Evolutionary conservation across 2,888 invertebrate species (phyloP), one percentile per base, ranked within the genome.

Genomic region (Thecocarcelia acutangulata): DNA sequence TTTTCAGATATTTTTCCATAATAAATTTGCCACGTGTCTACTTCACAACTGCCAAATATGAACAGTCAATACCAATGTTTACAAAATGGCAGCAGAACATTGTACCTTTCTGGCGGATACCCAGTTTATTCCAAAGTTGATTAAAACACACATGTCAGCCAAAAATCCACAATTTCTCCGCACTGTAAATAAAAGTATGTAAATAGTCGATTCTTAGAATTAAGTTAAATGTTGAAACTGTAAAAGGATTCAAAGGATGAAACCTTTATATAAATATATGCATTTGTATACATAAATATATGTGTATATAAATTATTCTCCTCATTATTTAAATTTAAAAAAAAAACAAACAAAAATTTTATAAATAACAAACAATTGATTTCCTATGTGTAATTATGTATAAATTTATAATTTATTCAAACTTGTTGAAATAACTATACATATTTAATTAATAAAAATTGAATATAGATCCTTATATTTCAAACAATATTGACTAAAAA

Each of bases 301-400:
- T n/a, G n/a, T n/a, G n/a, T n/a, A 52, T 40, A 61, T 50, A 77
- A 24, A 33, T 66, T 15, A 28, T 37, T 44, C 54, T 59, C 68
- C 61, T 28, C 21, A 72, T 37, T 56, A 44, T 2, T 13, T 19
- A 13, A 15, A 42, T 42, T n/a, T 17, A 48, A 46, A 64, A n/a
- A n/a, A n/a, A n/a, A n/a, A n/a, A n/a, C n/a, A n/a, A 33, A 50
- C 66, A 63, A 79, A 50, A 44, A 69, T 74, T 69, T 61, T 68
- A 56, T 69, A 72, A 73, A 75, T 37, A 13, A 61, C 12, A 64
- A 33, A 17, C 15, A 6, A 56, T 44, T 2, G 5, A 46, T 24
- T 44, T 56, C 54, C 28, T 40, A 59, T 81, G 83, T 80, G 69
- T n/a, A 83, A 84, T 69, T 75, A 72, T 72, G 72, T 74, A 70